A percentile compares a stretch with the other conserved stretches of the same genome.
Conservation (phyloP, 2,888 invertebrate genomes). For the Linyphia triangularis region DNA sequence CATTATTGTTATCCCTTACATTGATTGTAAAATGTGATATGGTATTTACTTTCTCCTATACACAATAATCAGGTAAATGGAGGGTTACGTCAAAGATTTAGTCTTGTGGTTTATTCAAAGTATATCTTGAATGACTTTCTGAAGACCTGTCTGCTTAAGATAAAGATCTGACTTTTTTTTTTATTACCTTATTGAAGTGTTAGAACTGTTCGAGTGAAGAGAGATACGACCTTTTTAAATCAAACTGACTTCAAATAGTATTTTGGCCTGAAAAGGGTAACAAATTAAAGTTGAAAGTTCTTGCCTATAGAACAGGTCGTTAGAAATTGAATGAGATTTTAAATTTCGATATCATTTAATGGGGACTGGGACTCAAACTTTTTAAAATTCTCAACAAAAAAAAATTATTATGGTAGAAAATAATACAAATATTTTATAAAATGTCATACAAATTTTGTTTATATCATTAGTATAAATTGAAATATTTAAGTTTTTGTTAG, state of each 20-base stretch:
- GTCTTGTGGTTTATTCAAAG: background rate
- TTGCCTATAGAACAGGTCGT: no score
- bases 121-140: background rate
- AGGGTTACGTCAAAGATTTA: background rate
- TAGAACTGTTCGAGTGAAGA: background rate
- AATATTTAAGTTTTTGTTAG: no score
- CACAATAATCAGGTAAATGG: background rate
- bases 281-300: no score
- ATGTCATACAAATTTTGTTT: no score
- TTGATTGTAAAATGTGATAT: conserved; percentile 12
- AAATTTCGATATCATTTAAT: no score
- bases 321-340: no score
- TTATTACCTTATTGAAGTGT: background rate
- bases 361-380: no score
- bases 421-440: no score
- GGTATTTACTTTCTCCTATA: background rate
- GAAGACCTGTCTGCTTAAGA: background rate
- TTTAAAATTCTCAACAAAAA: no score
- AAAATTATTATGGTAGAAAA: no score
- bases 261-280: no score
- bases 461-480: no score
- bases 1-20: conserved; percentile 12
- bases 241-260: background rate
- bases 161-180: background rate
- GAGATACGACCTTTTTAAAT: background rate